A percentile compares a stretch with the other conserved stretches of the same genome.
phyloP scores from a whole-genome alignment of 1,140 invertebrate genomes.

The Brachionus plicatilis region DNA sequence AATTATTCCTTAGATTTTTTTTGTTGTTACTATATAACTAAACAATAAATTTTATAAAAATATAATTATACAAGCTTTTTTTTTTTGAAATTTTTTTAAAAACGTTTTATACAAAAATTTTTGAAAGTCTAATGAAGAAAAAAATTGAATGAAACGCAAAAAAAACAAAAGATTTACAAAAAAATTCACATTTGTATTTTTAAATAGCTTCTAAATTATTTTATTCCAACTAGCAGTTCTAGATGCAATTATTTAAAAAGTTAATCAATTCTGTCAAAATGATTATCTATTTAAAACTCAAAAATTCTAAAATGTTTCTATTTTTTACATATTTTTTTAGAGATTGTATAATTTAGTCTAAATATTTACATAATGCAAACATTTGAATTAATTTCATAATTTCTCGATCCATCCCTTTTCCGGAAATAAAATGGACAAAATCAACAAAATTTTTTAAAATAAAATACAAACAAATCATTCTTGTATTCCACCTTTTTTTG shows the following conservation, averaged over 20 bases:
- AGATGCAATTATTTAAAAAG: not conserved
- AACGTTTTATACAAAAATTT: too few relatives aligned
- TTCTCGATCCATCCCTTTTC: not conserved
- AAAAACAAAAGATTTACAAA: too few relatives aligned
- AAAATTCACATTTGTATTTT: too few relatives aligned
- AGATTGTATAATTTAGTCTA: not conserved
- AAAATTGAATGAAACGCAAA: too few relatives aligned
- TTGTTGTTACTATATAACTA: too few relatives aligned
- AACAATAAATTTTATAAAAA: too few relatives aligned
- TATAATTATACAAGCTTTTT: too few relatives aligned
- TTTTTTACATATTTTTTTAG: not conserved
- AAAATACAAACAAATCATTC: not conserved
- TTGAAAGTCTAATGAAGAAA: too few relatives aligned
- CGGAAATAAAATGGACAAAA: not conserved
- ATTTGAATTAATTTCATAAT: not conserved
- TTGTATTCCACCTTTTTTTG: not conserved
- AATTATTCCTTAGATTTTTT: too few relatives aligned
- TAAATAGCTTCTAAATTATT: too few relatives aligned
- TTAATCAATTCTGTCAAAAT: not conserved
- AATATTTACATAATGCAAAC: not conserved
- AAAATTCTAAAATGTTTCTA: not conserved
- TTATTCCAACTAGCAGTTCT: too few relatives aligned
- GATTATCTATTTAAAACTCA: not conserved
- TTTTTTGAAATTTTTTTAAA: too few relatives aligned
- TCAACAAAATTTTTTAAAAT: not conserved